phyloP scores from a whole-genome alignment of 1,140 invertebrate genomes.

The Episyrphus balteatus region DNA sequence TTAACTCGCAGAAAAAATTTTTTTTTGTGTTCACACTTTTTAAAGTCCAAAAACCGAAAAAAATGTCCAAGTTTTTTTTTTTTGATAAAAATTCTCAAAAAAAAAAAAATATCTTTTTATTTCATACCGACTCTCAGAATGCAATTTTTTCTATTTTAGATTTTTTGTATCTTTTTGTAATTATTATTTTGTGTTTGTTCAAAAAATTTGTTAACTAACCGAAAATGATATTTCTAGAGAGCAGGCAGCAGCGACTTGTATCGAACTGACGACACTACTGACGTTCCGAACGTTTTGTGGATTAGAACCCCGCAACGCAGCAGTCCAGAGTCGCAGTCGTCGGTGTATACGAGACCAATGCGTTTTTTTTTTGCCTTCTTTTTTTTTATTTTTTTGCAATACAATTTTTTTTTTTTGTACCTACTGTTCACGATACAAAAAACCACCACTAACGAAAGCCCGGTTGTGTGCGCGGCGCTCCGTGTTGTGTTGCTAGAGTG shows the following conservation, averaged over 20 bases:
- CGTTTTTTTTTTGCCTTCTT: neutral
- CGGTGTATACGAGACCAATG: neutral
- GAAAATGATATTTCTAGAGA: neutral
- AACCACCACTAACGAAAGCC: too few relatives aligned
- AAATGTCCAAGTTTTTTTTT: too few relatives aligned
- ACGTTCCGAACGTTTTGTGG: neutral
- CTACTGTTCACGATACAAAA: neutral
- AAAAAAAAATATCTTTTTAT: too few relatives aligned
- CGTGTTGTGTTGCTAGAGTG: too few relatives aligned
- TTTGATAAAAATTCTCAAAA: too few relatives aligned
- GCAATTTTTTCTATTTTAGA: neutral
- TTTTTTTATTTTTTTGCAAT: neutral
- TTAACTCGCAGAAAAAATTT: too few relatives aligned
- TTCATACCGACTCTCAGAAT: neutral
- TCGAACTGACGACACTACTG: conserved; percentile 3
- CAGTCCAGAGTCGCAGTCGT: too few relatives aligned
- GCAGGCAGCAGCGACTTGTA: conserved; percentile 3
- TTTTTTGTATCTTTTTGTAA: neutral
- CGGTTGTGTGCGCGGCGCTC: too few relatives aligned
- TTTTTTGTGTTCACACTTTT: too few relatives aligned
- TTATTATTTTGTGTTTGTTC: neutral
- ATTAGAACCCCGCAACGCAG: neutral
- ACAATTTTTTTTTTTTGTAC: neutral
- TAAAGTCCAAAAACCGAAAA: too few relatives aligned
- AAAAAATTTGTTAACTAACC: neutral